A percentile compares a stretch with the other conserved stretches of the same genome.
These are phyloP conservation scores for Myoxocephalus aenaeus DNA, from an alignment of 2,797 vertebrate species.

Conservation along the genomic window DNA sequence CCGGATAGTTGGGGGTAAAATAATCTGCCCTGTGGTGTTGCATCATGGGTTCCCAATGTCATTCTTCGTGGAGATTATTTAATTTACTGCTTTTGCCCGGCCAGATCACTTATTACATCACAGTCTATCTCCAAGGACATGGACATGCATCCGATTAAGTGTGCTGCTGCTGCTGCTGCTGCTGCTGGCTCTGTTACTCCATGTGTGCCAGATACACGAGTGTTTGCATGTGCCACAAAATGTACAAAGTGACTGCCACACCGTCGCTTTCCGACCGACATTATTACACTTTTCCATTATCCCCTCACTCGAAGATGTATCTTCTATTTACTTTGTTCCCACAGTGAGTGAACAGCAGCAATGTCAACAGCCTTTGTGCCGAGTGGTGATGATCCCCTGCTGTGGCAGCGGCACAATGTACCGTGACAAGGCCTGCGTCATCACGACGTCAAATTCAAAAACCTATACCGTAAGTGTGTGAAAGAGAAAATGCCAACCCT, in stretches of 20 bases:
- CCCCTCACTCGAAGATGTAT: not conserved
- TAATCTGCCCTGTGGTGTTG: conserved; percentile 38
- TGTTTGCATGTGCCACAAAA: conserved; percentile 32
- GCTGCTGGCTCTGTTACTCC: conserved; percentile 25
- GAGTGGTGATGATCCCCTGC: conserved; percentile 21
- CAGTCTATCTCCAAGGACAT: conserved; percentile 74
- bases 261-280: not conserved
- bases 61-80: conserved; percentile 72
- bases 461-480: not conserved
- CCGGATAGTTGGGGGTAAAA: conserved; percentile 27
- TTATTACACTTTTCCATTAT: conserved; percentile 37
- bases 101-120: conserved; percentile 74
- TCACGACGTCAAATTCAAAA: conserved; percentile 1
- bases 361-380: conserved; percentile 25
- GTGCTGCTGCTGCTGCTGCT: conserved; percentile 19
- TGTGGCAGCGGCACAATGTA: conserved; percentile 28
- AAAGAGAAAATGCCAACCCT: not conserved
- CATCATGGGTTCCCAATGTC: conserved; percentile 47
- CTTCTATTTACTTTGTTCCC: conserved; percentile 30
- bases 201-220: not conserved
- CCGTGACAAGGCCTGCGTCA: conserved; percentile 20
- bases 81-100: conserved; percentile 52
- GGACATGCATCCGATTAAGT: conserved; percentile 52
- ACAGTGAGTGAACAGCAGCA: conserved; percentile 39
- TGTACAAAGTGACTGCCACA: conserved; percentile 8